Evolutionary conservation across 2,888 invertebrate genomes (phyloP), one percentile per base, ranked within the genome.

Genomic region (Caenorhabditis sinica): DNA sequence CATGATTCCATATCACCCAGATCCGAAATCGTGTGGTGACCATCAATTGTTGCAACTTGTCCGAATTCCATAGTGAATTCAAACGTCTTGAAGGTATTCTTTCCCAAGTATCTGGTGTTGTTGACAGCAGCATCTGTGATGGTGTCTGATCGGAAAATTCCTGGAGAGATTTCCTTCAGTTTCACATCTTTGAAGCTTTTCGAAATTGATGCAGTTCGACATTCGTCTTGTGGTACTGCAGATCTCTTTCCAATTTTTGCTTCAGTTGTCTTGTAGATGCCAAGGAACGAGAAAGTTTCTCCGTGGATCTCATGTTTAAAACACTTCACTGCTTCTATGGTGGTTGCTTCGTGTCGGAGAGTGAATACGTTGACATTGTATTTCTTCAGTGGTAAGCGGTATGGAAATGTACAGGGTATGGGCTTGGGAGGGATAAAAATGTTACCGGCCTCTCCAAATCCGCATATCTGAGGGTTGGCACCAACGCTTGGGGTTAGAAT

Each of bases 81-180:
- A n/a, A 56, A 56, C 13, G 28, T 28, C n/a, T 20, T 28, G 25
- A 28, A 56, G 20, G 8, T 20, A 20, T 20, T 56, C 13, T 11
- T 28, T 28, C 56, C 56, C 23, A 20, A 23, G 25, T 9, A 23
- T 23, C 8, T 28, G 56, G 25, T 56, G 8, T 20, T 4, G 25
- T 28, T 28, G 8, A 20, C 40, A 0, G 61, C 61, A 11, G 23
- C 61, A 15, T 36, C 20, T 15, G 8, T 9, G 20, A 40, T 61
- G 0, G n/a, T 9, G 13, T 61, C 23, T 1, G 61, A 23, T 6
- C 61, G n/a, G 40, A 23, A 61, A 17, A 36, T 23, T 61, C 61
- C 61, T 8, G 61, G 61, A 40, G 61, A n/a, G 8, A 61, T 40
- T 40, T 61, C 61, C n/a, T n/a, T n/a, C n/a, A n/a, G n/a, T n/a